A percentile compares a stretch with the other conserved stretches of the same genome.
These are phyloP conservation scores for Selene dorsalis DNA, from an alignment of 2,797 vertebrate species.

Conservation along the genomic window DNA sequence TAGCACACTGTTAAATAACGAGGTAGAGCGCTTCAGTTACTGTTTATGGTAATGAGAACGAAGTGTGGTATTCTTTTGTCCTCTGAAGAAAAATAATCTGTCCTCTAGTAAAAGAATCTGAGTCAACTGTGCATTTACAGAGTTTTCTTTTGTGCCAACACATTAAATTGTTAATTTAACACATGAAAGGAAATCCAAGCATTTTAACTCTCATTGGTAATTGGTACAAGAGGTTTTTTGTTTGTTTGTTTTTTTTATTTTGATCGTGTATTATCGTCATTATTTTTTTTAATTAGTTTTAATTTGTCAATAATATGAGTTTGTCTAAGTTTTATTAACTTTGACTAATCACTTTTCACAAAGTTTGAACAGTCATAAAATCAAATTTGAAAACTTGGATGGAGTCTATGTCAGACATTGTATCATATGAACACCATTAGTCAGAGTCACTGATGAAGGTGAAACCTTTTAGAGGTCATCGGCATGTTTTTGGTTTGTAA, in stretches of 20 bases:
- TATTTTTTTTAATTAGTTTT: background rate
- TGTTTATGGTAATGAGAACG: constrained; percentile 28
- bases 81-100: background rate
- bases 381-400: too few species aligned
- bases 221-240: background rate
- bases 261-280: background rate
- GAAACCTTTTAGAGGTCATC: too few species aligned
- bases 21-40: constrained; percentile 33
- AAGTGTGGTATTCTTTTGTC: constrained; percentile 3
- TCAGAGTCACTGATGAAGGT: too few species aligned
- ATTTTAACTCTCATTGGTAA: background rate
- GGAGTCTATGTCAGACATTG: too few species aligned
- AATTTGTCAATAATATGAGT: background rate
- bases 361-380: background rate
- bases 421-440: too few species aligned
- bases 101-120: background rate
- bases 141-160: background rate
- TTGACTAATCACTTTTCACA: background rate
- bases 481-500: too few species aligned
- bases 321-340: background rate
- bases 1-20: constrained; percentile 56
- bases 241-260: background rate
- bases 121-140: background rate
- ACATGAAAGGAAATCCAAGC: background rate
- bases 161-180: background rate